phyloP scores from a whole-genome alignment of 2,888 invertebrate genomes.

The Theretra japonica region DNA sequence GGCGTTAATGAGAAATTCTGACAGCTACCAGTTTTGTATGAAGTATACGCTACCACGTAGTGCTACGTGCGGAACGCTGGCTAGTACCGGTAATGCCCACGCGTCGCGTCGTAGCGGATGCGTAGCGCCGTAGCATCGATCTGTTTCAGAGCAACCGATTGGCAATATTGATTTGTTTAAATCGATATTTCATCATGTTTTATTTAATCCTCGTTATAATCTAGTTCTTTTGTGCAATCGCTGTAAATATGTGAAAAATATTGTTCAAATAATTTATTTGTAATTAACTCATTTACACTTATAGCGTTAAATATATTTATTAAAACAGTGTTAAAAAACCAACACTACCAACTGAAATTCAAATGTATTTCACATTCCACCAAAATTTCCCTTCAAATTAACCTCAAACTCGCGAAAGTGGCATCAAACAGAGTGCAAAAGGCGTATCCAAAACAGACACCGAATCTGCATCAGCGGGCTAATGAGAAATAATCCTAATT shows the following conservation, averaged over 20 bases:
- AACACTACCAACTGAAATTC: background rate
- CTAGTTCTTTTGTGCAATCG: too few relatives aligned
- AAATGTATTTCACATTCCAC: background rate
- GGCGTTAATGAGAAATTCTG: conserved; percentile 1
- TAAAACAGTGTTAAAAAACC: background rate
- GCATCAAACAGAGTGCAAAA: background rate
- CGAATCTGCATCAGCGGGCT: conserved; percentile 1
- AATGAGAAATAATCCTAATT: conserved; percentile 27
- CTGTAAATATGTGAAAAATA: too few relatives aligned
- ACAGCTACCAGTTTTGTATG: background rate
- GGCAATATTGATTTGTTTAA: background rate
- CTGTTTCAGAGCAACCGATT: conserved; percentile 1
- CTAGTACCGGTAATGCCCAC: background rate
- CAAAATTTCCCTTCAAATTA: background rate
- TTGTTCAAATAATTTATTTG: too few relatives aligned
- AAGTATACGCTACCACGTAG: background rate
- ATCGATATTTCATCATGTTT: background rate
- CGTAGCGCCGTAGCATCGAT: conserved; percentile 15
- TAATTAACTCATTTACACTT: background rate
- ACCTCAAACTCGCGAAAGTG: background rate
- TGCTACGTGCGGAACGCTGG: background rate
- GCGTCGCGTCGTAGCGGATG: background rate
- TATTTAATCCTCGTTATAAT: too few relatives aligned
- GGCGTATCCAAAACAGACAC: conserved; percentile 12
- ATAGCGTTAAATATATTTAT: too few relatives aligned